A percentile compares a stretch with the other conserved stretches of the same genome.
Conservation (phyloP, 2,888 invertebrate genomes). For the Thymelicus lineola region DNA sequence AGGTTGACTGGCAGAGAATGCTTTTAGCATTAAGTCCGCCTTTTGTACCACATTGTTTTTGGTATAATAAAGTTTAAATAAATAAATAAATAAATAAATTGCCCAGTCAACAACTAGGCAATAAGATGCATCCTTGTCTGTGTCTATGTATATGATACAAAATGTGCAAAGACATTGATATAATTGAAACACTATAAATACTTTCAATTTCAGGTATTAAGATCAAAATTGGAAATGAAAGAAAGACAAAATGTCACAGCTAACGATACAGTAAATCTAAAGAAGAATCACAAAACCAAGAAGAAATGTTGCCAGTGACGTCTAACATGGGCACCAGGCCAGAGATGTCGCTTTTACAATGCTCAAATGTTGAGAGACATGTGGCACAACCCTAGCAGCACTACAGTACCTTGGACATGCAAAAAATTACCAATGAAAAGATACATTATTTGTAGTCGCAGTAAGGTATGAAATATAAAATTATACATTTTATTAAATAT, state of each 20-base stretch:
- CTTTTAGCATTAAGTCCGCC: no score
- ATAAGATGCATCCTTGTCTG: no score
- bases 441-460: conserved; percentile 39
- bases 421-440: conserved; percentile 49
- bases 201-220: conserved; percentile 89
- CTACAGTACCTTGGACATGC: conserved; percentile 49
- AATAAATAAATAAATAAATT: no score
- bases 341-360: conserved; percentile 74
- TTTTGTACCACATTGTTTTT: no score
- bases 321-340: conserved; percentile 58
- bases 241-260: conserved; percentile 88
- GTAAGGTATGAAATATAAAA: conserved; percentile 33
- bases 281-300: conserved; percentile 87
- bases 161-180: no score
- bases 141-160: no score
- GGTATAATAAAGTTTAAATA: no score
- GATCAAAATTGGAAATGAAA: conserved; percentile 92
- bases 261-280: conserved; percentile 90
- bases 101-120: no score
- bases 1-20: no score
- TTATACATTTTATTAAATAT: conserved; percentile 42
- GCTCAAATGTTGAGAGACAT: conserved; percentile 77
- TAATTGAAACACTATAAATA: no score
- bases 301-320: conserved; percentile 86
- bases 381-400: conserved; percentile 75